These are phyloP conservation scores for Parapristionchus giblindavisi DNA, from an alignment of 2,888 invertebrate species.

Conservation along the genomic window DNA sequence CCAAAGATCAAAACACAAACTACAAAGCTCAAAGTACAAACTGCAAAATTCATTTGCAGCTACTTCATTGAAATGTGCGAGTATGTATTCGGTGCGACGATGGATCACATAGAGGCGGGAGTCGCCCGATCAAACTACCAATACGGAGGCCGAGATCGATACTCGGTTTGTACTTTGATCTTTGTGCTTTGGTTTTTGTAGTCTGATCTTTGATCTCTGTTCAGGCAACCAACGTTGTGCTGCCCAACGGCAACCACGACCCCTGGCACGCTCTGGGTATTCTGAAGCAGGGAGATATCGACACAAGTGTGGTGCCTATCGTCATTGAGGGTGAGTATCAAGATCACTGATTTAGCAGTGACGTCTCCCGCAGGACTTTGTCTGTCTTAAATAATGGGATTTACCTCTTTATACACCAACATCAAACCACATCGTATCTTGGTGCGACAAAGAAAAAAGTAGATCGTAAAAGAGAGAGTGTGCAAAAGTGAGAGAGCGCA, in stretches of 20 bases:
- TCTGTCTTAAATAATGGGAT: too few species aligned
- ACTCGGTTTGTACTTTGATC: conserved; percentile 40
- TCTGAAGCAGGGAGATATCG: conserved; percentile 20
- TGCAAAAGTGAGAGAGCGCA: too few species aligned
- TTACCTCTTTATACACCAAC: too few species aligned
- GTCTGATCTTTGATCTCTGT: not conserved
- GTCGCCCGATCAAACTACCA: conserved; percentile 32
- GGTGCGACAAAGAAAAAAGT: too few species aligned
- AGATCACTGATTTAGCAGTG: too few species aligned
- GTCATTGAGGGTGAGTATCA: conserved; percentile 37
- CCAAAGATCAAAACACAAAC: not conserved
- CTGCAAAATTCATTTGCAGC: conserved; percentile 40
- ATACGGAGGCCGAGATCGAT: conserved; percentile 48
- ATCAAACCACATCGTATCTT: too few species aligned
- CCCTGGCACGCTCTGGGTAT: conserved; percentile 40
- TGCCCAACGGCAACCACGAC: conserved; percentile 50
- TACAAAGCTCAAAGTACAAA: conserved; percentile 31
- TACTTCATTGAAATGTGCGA: conserved; percentile 57
- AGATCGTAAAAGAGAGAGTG: too few species aligned
- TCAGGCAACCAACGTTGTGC: conserved; percentile 51
- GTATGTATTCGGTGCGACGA: conserved; percentile 53
- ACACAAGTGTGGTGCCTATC: conserved; percentile 37
- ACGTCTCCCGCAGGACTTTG: too few species aligned
- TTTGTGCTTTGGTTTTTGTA: not conserved
- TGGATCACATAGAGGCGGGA: conserved; percentile 37